Percentiles rank a stretch among this genome's conserved stretches.
phyloP scores from a whole-genome alignment of 2,797 vertebrate species.

The Petrocephalus sullivani region DNA sequence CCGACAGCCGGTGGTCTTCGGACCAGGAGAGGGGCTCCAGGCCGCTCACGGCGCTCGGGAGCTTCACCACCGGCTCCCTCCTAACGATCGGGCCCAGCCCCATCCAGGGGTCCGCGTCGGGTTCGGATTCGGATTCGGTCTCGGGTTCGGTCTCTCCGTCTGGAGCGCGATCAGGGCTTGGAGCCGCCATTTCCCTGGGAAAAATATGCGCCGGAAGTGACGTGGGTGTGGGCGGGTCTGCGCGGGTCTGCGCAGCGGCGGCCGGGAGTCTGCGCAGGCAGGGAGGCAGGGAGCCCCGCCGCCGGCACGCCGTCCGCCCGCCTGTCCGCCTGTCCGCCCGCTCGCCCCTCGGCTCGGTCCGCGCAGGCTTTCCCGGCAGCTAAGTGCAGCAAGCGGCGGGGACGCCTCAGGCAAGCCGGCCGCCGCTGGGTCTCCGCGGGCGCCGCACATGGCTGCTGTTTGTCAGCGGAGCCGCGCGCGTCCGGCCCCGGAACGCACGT shows the following conservation, averaged over 20 bases:
- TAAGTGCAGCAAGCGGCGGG: neutral
- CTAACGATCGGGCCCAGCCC: slow-evolving; percentile 51
- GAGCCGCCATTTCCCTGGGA: slow-evolving; percentile 61
- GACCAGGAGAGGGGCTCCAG: slow-evolving; percentile 85
- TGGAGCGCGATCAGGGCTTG: slow-evolving; percentile 19
- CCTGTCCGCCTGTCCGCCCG: neutral
- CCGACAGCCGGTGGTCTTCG: slow-evolving; percentile 84
- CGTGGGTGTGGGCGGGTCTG: neutral
- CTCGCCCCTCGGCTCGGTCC: too few species aligned
- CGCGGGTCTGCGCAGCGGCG: neutral
- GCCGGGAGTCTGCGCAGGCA: neutral
- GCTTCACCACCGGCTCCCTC: slow-evolving; percentile 72
- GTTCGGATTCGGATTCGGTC: slow-evolving; percentile 46
- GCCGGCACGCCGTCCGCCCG: neutral
- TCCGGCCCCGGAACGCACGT: neutral
- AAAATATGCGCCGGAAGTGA: slow-evolving; percentile 30
- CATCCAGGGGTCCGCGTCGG: slow-evolving; percentile 38
- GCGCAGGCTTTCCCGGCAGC: neutral
- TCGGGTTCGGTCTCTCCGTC: slow-evolving; percentile 30
- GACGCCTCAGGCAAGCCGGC: neutral
- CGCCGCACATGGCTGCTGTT: neutral
- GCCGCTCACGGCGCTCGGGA: slow-evolving; percentile 74
- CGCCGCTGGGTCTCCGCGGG: neutral
- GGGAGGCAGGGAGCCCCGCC: neutral
- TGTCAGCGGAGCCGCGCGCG: neutral